These are phyloP conservation scores for Numenius arquata DNA, from an alignment of 2,113 vertebrate genomes.

Conservation along the genomic window DNA sequence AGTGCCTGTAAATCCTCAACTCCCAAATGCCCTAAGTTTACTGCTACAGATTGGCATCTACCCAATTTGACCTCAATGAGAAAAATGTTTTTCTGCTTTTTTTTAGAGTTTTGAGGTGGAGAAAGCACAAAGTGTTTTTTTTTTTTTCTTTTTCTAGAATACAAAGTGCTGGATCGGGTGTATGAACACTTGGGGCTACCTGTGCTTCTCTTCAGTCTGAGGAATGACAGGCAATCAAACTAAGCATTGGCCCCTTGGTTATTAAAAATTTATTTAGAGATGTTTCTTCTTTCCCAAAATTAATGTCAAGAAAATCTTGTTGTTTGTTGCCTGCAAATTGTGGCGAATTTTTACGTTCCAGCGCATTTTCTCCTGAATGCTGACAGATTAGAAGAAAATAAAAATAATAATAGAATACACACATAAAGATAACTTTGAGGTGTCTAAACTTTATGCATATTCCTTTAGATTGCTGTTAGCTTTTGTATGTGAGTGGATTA, in stretches of 20 bases:
- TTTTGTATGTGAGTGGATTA: not conserved
- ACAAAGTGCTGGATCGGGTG: not conserved
- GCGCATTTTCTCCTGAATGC: not conserved
- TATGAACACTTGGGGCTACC: not conserved
- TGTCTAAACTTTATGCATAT: not conserved
- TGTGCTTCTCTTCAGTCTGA: not conserved
- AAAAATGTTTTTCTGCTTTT: not conserved
- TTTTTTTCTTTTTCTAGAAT: not conserved
- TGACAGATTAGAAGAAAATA: not conserved
- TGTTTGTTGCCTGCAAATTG: not conserved
- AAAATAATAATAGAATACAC: conserved; percentile 25
- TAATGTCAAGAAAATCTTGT: not conserved
- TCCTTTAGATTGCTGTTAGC: not conserved
- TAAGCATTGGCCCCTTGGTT: not conserved
- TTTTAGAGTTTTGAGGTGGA: not conserved
- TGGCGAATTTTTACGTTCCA: not conserved
- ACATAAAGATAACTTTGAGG: not conserved
- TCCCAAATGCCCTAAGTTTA: not conserved
- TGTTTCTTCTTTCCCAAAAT: not conserved
- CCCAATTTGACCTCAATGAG: not conserved
- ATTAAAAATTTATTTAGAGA: conserved; percentile 6
- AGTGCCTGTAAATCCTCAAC: not conserved
- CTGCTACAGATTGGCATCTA: not conserved
- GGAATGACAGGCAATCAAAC: not conserved
- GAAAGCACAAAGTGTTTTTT: not conserved